Percentiles rank a stretch among this genome's conserved stretches.
Evolutionary conservation across 2,113 vertebrate genomes (phyloP).

Genomic region (Thryonomys swinderianus): DNA sequence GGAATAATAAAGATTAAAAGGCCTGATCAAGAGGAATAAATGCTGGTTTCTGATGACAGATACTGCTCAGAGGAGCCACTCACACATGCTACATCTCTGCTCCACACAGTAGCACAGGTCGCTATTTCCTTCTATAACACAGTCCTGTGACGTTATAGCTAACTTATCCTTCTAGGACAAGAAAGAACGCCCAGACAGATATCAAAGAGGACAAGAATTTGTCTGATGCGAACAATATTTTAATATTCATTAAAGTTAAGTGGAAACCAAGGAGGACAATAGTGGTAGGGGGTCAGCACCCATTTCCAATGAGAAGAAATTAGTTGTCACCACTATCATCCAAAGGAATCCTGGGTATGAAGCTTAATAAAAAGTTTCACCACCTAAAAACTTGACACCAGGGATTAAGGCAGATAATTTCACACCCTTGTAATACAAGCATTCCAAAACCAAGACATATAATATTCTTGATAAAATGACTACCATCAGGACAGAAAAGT

Average conservation of each 20-base stretch:
- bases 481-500: not conserved
- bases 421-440: not conserved
- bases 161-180: not conserved
- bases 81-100: not conserved
- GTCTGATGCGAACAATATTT: not conserved
- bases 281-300: not conserved
- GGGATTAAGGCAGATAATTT: not conserved
- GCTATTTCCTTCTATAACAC: not conserved
- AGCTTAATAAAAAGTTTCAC: not conserved
- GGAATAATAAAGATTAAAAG: not conserved
- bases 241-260: not conserved
- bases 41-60: not conserved
- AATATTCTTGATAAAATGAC: not conserved
- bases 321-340: too few relatives aligned
- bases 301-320: not conserved
- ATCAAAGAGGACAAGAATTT: not conserved
- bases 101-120: not conserved
- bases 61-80: not conserved
- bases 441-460: not conserved
- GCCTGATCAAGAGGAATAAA: not conserved
- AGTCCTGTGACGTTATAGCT: not conserved
- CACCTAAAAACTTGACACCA: not conserved
- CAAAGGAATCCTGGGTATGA: not conserved
- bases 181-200: not conserved
- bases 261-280: not conserved